These are phyloP conservation scores for Pundamilia nyererei DNA, from an alignment of 2,113 vertebrate genomes.

Conservation along the genomic window DNA sequence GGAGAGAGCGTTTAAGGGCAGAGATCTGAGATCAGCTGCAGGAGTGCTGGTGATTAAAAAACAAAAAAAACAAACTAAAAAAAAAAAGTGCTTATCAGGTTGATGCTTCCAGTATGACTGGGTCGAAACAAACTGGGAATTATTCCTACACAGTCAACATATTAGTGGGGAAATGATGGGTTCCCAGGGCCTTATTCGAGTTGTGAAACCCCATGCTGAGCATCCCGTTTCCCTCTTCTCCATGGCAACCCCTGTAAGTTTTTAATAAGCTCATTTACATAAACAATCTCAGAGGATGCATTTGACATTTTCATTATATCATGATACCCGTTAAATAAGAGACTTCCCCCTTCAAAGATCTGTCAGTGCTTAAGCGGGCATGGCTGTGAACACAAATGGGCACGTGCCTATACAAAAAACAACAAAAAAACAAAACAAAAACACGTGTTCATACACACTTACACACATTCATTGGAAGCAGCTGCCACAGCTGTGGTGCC, in stretches of 20 bases:
- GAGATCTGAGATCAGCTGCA: not conserved
- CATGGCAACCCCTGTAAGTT: conserved; percentile 71
- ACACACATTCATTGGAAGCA: not conserved
- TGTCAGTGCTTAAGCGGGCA: conserved; percentile 28
- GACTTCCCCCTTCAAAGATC: conserved; percentile 57
- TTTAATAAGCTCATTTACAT: conserved; percentile 74
- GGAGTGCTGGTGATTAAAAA: not conserved
- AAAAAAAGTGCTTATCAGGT: not conserved
- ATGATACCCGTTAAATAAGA: conserved; percentile 25
- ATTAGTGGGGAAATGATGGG: not conserved
- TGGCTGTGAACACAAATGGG: not conserved
- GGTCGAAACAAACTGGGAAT: not conserved
- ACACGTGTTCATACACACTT: not conserved
- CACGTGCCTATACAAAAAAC: not conserved
- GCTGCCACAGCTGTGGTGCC: conserved; percentile 28
- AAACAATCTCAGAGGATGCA: conserved; percentile 60
- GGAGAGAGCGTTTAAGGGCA: not conserved
- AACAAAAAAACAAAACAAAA: not conserved
- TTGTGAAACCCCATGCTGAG: conserved; percentile 48
- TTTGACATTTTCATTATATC: conserved; percentile 75
- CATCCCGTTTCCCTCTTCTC: conserved; percentile 52
- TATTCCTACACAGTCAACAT: not conserved
- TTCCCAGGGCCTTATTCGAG: conserved; percentile 45
- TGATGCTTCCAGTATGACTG: not conserved
- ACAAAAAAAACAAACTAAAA: not conserved